These are phyloP conservation scores for Clarias magur DNA, from an alignment of 2,113 vertebrate species.

Conservation along the genomic window DNA sequence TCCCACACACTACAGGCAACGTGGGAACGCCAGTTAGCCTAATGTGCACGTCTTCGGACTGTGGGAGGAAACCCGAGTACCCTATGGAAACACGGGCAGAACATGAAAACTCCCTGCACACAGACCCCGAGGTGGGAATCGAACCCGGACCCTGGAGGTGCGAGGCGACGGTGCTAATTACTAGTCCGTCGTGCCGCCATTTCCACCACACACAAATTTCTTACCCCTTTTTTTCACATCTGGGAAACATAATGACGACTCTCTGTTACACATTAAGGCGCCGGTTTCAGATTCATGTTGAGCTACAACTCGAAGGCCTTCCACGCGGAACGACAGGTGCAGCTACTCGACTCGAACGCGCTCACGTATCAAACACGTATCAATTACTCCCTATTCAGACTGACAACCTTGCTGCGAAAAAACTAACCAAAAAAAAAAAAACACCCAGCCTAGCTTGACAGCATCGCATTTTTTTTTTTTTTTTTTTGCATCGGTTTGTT, in stretches of 20 bases:
- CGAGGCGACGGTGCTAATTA: no score
- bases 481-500: slow-evolving; percentile 59
- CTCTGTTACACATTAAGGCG: slow-evolving; percentile 38
- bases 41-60: no score
- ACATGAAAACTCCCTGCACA: no score
- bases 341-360: slow-evolving; percentile 63
- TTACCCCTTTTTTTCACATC: slow-evolving; percentile 11
- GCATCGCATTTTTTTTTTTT: slow-evolving; percentile 46
- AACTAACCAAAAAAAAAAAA: neutral
- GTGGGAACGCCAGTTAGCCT: no score
- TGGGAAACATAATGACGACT: slow-evolving; percentile 43
- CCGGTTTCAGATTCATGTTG: slow-evolving; percentile 53
- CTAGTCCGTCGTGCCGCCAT: no score
- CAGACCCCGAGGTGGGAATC: no score
- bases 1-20: no score
- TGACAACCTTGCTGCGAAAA: slow-evolving; percentile 63
- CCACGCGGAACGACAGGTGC: slow-evolving; percentile 61
- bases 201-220: neutral
- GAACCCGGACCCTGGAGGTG: no score
- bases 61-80: no score
- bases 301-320: slow-evolving; percentile 56
- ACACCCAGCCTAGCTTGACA: slow-evolving; percentile 55
- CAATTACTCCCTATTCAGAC: slow-evolving; percentile 69
- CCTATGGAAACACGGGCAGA: no score
- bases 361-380: slow-evolving; percentile 65